Evolutionary conservation across 2,113 vertebrate species (phyloP), one percentile per base, ranked within the genome.

Genomic region (Pampusana beccarii): DNA sequence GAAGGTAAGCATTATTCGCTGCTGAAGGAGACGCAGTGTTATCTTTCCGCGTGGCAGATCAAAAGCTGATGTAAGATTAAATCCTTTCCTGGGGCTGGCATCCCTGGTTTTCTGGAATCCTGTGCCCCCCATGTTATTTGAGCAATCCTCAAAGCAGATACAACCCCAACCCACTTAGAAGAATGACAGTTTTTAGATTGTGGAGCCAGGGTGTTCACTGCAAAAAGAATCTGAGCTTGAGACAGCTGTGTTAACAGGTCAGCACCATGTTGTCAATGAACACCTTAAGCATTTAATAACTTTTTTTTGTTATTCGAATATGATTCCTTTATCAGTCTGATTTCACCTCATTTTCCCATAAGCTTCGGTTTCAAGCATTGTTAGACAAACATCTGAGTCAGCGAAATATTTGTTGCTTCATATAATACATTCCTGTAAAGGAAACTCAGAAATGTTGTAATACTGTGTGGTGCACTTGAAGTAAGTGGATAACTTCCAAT

Each of bases 1-100:
- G 57, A 61, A 5, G 97, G 97, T 97, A 95, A 90, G 36, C 33
- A 28, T 28, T 25, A 12, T 16, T 51, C 29, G 6, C 25, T 44
- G 42, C 57, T 73, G 33, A 23, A 73, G 51, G n/a, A 29, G 48
- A 56, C 42, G 36, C 1, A 2, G 23, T 16, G 46, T 38, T 54
- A n/a, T 57, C 31, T 67, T 74, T 58, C 54, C n/a, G 31, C 38
- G 8, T 7, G 48, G 50, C n/a, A 34, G 31, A 54, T 10, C 31
- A 58, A 53, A 62, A 81, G 33, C 54, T 58, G 54, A 40, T 46
- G 31, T 0, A 40, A 31, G 28, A 25, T 70, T 69, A 11, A 36
- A 0, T 38, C 54, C 54, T 64, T 53, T 54, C 33, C 60, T 81
- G n/a, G 75, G 31, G 44, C 46, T 84, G 67, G 38, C 29, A 44